phyloP scores from a whole-genome alignment of 2,888 invertebrate genomes.

The Malthinus flaveolus region DNA sequence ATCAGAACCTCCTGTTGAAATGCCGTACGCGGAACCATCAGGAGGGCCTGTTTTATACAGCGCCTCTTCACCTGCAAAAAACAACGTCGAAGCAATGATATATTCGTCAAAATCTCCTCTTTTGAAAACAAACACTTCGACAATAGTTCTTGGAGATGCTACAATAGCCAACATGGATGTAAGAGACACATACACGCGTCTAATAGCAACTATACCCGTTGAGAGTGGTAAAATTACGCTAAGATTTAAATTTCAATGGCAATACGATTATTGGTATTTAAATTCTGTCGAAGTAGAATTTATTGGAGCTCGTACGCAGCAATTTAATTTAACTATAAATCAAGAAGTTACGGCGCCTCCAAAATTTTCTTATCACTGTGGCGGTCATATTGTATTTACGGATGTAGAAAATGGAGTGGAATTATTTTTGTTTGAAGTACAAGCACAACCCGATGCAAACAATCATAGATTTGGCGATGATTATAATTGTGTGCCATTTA shows the following conservation, averaged over 20 bases:
- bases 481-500: constrained; percentile 75
- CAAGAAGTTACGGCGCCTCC: constrained; percentile 45
- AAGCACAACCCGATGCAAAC: constrained; percentile 55
- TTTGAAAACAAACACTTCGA: constrained; percentile 36
- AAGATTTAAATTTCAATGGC: constrained; percentile 47
- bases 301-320: constrained; percentile 30
- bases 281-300: constrained; percentile 42
- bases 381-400: constrained; percentile 45
- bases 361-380: constrained; percentile 57
- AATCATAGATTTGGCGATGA: constrained; percentile 58
- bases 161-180: constrained; percentile 31
- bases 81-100: constrained; percentile 35
- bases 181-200: constrained; percentile 37
- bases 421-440: constrained; percentile 49
- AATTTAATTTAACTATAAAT: constrained; percentile 41
- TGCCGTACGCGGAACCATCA: constrained; percentile 18
- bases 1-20: constrained; percentile 4
- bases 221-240: constrained; percentile 46
- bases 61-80: constrained; percentile 20
- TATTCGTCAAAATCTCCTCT: constrained; percentile 47
- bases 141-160: constrained; percentile 25
- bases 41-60: constrained; percentile 45
- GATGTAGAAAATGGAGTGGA: constrained; percentile 43
- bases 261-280: constrained; percentile 49
- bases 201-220: constrained; percentile 46